These are phyloP conservation scores for Piprites chloris DNA, from an alignment of 2,113 vertebrate genomes.

Conservation along the genomic window DNA sequence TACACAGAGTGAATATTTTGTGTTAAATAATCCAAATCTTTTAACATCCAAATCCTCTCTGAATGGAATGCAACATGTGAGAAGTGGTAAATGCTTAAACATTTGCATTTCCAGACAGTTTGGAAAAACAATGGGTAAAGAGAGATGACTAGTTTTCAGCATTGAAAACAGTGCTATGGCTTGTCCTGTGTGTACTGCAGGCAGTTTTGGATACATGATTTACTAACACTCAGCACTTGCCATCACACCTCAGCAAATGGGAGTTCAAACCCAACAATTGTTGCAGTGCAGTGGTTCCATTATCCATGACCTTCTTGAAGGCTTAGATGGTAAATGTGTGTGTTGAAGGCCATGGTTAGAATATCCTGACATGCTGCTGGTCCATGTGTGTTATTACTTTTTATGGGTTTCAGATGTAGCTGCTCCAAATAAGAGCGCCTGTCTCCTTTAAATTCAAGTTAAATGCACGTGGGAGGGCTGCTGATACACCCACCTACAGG, in stretches of 20 bases:
- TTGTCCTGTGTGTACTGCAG: neutral
- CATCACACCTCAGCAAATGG: neutral
- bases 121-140: conserved; percentile 1
- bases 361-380: neutral
- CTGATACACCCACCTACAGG: neutral
- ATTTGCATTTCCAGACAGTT: conserved; percentile 3
- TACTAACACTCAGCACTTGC: conserved; percentile 5
- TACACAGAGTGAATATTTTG: conserved; percentile 17
- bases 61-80: neutral
- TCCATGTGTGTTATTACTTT: neutral
- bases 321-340: neutral
- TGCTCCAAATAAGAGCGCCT: neutral
- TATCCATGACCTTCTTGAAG: neutral
- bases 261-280: conserved; percentile 65
- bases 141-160: neutral
- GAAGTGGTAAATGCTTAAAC: conserved; percentile 8
- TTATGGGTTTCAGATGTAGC: neutral
- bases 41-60: conserved; percentile 32
- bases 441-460: neutral
- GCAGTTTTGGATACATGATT: neutral
- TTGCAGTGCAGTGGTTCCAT: neutral
- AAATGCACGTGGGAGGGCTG: neutral
- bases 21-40: neutral
- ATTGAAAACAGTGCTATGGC: neutral
- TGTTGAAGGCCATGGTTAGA: neutral